Conservation (phyloP, 2,797 vertebrate genomes). For the Falco novaeseelandiae region DNA sequence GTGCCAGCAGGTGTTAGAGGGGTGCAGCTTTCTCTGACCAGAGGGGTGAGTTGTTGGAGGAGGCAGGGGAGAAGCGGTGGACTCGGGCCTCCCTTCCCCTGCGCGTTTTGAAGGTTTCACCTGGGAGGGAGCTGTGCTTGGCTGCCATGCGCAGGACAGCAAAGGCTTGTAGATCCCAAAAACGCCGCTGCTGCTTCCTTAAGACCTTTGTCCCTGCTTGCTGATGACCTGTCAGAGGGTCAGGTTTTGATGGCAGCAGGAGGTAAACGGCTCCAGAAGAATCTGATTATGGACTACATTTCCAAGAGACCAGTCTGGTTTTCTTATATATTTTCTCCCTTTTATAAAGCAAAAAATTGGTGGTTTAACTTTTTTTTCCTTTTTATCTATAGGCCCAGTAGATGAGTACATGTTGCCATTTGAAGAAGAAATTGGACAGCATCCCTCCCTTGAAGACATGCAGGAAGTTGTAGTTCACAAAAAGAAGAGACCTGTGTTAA, state of each 20-base stretch:
- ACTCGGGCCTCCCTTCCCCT: not conserved
- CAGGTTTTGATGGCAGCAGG: not conserved
- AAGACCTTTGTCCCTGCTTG: rapidly evolving
- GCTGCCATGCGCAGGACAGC: rapidly evolving
- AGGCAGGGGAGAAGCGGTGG: not conserved
- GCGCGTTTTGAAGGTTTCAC: rapidly evolving
- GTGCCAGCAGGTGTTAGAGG: too few species aligned
- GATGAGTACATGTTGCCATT: constrained; percentile 98
- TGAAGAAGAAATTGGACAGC: constrained; percentile 96
- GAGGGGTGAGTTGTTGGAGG: not conserved
- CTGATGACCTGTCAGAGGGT: not conserved
- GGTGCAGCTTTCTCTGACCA: too few species aligned
- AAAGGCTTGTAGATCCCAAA: not conserved
- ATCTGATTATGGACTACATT: rapidly evolving
- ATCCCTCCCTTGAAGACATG: constrained; percentile 98
- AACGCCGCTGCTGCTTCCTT: not conserved
- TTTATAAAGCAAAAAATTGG: not conserved
- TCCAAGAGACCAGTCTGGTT: not conserved
- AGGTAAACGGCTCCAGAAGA: rapidly evolving
- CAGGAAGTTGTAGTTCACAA: constrained; percentile 98
- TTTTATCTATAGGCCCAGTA: constrained; percentile 84
- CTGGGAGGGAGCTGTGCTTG: not conserved
- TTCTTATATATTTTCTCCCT: rapidly evolving
- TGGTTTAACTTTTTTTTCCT: not conserved
- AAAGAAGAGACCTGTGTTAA: constrained; percentile 92